phyloP scores from a whole-genome alignment of 2,797 vertebrate species.

The Steatocranus sp. region DNA sequence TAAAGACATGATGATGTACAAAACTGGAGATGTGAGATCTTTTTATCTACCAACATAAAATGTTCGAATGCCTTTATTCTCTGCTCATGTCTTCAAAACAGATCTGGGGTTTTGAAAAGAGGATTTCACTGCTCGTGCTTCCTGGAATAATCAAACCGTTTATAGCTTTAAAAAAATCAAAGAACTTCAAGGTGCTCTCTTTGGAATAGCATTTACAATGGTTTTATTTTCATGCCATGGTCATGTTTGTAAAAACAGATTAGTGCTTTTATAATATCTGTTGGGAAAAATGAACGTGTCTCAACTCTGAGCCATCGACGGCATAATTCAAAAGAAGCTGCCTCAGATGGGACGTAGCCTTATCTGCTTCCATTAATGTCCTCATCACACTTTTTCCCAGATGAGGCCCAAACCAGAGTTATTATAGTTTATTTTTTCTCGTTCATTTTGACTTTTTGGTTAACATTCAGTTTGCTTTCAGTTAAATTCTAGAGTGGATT shows the following conservation, averaged over 20 bases:
- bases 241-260: not conserved
- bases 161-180: not conserved
- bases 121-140: not conserved
- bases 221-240: not conserved
- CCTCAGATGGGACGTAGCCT: not conserved
- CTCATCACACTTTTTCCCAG: not conserved
- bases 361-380: not conserved
- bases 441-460: not conserved
- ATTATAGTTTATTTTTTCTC: not conserved
- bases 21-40: not conserved
- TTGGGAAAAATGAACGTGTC: not conserved
- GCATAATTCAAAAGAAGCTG: not conserved
- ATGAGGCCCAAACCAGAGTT: not conserved
- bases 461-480: not conserved
- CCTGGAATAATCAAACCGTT: not conserved
- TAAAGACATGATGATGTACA: constrained; percentile 72
- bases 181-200: not conserved
- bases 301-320: not conserved
- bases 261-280: not conserved
- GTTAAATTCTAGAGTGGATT: not conserved
- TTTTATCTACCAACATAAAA: not conserved
- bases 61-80: not conserved
- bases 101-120: not conserved
- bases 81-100: not conserved
- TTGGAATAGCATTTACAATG: not conserved